These are phyloP conservation scores for Hipparchia sbordonii DNA, from an alignment of 2,888 invertebrate species.

Conservation along the genomic window DNA sequence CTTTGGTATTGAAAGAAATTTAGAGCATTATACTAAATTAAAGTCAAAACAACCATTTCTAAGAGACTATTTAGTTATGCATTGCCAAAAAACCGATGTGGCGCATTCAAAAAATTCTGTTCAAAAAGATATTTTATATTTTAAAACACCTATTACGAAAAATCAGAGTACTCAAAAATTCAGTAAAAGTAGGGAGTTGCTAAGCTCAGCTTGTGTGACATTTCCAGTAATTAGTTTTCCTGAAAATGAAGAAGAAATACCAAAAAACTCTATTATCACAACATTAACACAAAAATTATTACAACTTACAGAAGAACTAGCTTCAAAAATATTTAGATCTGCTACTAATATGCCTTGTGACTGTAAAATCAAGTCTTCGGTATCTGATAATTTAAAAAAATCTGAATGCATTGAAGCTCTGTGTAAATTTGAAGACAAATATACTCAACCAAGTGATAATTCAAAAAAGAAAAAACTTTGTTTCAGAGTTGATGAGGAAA, in stretches of 20 bases:
- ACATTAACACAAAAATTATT: slow-evolving; percentile 1
- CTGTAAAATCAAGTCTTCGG: background rate
- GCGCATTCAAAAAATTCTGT: background rate
- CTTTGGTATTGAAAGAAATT: background rate
- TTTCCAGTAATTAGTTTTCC: slow-evolving; percentile 24
- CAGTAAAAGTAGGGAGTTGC: background rate
- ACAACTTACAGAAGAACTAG: background rate
- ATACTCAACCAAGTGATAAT: background rate
- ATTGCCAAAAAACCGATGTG: slow-evolving; percentile 1
- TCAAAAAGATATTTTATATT: background rate
- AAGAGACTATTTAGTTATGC: slow-evolving; percentile 14
- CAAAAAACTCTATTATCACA: background rate
- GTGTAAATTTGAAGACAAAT: slow-evolving; percentile 4
- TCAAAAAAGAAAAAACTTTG: background rate
- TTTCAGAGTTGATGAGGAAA: background rate
- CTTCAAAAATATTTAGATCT: slow-evolving; percentile 14
- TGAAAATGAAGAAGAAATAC: slow-evolving; percentile 1
- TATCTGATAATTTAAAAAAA: background rate
- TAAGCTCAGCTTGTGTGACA: background rate
- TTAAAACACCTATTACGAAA: background rate
- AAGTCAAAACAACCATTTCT: background rate
- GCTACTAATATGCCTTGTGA: background rate
- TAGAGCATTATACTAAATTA: background rate
- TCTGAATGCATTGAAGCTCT: slow-evolving; percentile 6
- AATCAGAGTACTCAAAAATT: background rate